Conservation (phyloP, 2,113 vertebrate species). For the Montifringilla adamsi region DNA sequence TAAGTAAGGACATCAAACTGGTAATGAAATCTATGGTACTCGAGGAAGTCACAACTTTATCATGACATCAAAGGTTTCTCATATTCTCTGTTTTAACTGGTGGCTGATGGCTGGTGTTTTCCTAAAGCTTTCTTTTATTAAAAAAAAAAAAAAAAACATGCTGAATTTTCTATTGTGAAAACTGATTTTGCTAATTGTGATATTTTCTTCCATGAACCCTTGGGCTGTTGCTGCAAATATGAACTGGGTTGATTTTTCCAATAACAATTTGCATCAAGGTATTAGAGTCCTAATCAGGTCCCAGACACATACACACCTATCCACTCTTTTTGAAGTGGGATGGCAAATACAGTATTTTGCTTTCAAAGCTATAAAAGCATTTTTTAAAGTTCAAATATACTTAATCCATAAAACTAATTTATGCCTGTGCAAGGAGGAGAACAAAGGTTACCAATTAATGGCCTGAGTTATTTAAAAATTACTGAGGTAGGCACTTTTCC, state of each 20-base stretch:
- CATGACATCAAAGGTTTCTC: neutral
- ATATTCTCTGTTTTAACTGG: neutral
- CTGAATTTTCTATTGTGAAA: neutral
- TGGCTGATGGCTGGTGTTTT: neutral
- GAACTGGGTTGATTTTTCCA: constrained; percentile 7
- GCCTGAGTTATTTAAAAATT: constrained; percentile 76
- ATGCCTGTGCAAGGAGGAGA: constrained; percentile 65
- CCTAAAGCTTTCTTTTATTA: neutral
- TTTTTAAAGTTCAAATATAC: constrained; percentile 79
- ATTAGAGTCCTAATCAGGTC: neutral
- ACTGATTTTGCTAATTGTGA: neutral
- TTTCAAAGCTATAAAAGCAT: constrained; percentile 75
- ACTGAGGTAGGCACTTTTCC: constrained; percentile 72
- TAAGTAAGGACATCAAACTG: neutral
- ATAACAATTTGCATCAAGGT: constrained; percentile 7
- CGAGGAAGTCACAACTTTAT: neutral
- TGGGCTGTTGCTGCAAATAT: neutral
- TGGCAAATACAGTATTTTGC: constrained; percentile 37
- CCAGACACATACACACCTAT: neutral
- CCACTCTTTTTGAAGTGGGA: constrained; percentile 7
- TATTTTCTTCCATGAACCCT: constrained; percentile 17
- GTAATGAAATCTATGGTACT: neutral
- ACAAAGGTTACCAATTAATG: constrained; percentile 78
- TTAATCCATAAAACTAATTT: constrained; percentile 85
- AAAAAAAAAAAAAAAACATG: neutral